phyloP scores from a whole-genome alignment of 2,113 vertebrate species.

The Athene noctua region DNA sequence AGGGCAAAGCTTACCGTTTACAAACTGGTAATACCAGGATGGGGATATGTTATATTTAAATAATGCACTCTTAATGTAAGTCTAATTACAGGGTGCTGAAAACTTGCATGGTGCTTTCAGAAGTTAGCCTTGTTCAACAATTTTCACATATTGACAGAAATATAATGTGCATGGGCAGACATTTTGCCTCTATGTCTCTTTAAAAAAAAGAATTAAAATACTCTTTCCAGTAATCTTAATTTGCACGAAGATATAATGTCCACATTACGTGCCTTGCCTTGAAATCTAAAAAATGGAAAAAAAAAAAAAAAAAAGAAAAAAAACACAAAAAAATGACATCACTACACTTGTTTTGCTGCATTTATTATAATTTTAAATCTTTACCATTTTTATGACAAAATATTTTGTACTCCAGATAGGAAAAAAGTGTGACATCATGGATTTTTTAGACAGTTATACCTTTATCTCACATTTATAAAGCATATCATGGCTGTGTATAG shows the following conservation, averaged over 20 bases:
- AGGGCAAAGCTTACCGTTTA: slow-evolving; percentile 92
- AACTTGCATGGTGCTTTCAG: slow-evolving; percentile 88
- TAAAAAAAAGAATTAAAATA: slow-evolving; percentile 83
- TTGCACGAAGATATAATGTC: slow-evolving; percentile 99
- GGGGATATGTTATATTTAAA: slow-evolving; percentile 72
- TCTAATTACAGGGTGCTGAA: slow-evolving; percentile 83
- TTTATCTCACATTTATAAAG: slow-evolving; percentile 99
- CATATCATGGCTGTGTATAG: slow-evolving; percentile 99
- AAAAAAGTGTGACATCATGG: slow-evolving; percentile 92
- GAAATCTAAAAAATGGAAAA: slow-evolving; percentile 85
- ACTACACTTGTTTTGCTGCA: slow-evolving; percentile 99
- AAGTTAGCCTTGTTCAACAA: slow-evolving; percentile 85
- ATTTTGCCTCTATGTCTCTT: slow-evolving; percentile 90
- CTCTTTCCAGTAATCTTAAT: slow-evolving; percentile 97
- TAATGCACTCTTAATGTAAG: slow-evolving; percentile 81
- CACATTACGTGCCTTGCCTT: slow-evolving; percentile 99
- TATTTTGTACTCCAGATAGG: slow-evolving; percentile 98
- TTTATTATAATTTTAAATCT: slow-evolving; percentile 98
- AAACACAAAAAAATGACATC: slow-evolving; percentile 84
- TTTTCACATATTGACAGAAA: slow-evolving; percentile 77
- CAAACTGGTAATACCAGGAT: slow-evolving; percentile 78
- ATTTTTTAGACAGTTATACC: slow-evolving; percentile 99
- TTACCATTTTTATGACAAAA: slow-evolving; percentile 99
- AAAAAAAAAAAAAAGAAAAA: slow-evolving; percentile 75
- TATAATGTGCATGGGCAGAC: slow-evolving; percentile 83